Percentiles rank a stretch among this genome's conserved stretches.
Evolutionary conservation across 1,140 invertebrate species (phyloP).

Genomic region (Apocrypta bakeri): DNA sequence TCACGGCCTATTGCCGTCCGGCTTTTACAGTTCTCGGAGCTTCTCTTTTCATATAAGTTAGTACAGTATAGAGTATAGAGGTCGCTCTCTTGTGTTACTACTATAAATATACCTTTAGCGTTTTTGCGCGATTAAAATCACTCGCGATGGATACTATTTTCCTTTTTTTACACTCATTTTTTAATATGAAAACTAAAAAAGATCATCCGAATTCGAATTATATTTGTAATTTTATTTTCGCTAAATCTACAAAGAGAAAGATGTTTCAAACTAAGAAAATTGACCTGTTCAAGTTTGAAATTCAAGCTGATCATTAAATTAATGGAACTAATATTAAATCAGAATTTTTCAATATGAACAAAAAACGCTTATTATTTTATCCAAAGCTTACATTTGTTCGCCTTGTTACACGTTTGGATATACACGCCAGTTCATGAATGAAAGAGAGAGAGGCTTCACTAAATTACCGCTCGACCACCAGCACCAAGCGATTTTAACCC

Average conservation of each 20-base stretch:
- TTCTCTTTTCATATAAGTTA: neutral
- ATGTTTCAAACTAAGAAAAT: no score
- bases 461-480: slow-evolving; percentile 21
- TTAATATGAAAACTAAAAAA: no score
- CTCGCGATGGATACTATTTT: no score
- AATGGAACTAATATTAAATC: neutral
- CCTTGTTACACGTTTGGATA: neutral
- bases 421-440: neutral
- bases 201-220: no score
- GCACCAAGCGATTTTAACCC: neutral
- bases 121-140: no score
- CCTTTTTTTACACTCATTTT: no score
- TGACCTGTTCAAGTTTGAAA: no score
- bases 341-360: neutral
- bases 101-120: no score
- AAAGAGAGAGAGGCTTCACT: neutral
- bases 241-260: no score
- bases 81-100: slow-evolving; percentile 12
- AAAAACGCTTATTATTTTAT: neutral
- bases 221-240: no score
- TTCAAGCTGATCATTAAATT: neutral
- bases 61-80: neutral
- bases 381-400: neutral
- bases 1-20: slow-evolving; percentile 21
- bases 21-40: slow-evolving; percentile 11